These are phyloP conservation scores for Myotis vivesi DNA, from an alignment of 2,797 vertebrate genomes.

Conservation along the genomic window DNA sequence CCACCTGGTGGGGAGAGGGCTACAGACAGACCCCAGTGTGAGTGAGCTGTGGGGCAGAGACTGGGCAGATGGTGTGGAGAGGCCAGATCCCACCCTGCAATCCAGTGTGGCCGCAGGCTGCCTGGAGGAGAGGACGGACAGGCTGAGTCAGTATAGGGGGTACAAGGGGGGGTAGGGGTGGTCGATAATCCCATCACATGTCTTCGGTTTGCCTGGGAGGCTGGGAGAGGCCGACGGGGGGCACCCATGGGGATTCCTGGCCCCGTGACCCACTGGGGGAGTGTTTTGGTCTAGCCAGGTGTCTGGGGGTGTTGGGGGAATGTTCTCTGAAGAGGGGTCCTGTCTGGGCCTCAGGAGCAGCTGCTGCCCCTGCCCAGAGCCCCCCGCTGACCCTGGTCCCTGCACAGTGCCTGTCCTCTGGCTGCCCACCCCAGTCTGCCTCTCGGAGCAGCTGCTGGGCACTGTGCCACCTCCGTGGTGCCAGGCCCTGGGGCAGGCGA, in stretches of 20 bases:
- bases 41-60: not conserved
- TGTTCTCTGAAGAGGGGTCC: not conserved
- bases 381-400: not conserved
- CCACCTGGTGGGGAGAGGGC: not conserved
- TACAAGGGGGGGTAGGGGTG: rapidly evolving
- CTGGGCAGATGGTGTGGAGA: not conserved
- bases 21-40: not conserved
- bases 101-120: not conserved
- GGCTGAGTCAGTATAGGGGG: not conserved
- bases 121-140: not conserved
- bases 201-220: not conserved
- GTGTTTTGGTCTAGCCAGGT: not conserved
- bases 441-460: slow-evolving; percentile 64
- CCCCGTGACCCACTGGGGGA: not conserved
- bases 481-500: not conserved
- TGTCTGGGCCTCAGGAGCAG: not conserved
- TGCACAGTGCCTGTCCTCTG: slow-evolving; percentile 5
- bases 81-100: not conserved
- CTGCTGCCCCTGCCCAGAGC: not conserved
- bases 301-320: not conserved
- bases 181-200: not conserved
- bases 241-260: not conserved
- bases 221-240: not conserved
- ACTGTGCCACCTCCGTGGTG: not conserved
- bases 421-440: not conserved